These are phyloP conservation scores for Eupithecia exiguata DNA, from an alignment of 2,888 invertebrate species.

Conservation along the genomic window DNA sequence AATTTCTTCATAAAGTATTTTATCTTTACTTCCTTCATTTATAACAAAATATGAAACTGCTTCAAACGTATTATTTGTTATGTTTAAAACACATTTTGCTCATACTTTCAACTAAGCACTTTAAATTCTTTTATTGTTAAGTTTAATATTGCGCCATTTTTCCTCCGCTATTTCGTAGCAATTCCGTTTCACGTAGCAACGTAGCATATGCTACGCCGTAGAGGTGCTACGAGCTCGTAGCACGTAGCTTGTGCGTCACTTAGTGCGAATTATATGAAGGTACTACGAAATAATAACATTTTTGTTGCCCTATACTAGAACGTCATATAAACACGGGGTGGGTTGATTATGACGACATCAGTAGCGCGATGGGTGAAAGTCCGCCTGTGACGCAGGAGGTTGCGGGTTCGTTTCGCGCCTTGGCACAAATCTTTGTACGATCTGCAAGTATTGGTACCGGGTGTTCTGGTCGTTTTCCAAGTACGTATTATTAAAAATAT, in stretches of 20 bases:
- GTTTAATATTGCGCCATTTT: neutral
- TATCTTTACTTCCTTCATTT: neutral
- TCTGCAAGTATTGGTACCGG: neutral
- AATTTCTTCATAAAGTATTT: neutral
- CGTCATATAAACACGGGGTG: neutral
- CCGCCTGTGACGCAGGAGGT: neutral
- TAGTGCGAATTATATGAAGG: conserved; percentile 6
- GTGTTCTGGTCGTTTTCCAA: too few relatives aligned
- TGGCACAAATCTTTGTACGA: neutral
- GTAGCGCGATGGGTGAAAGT: neutral
- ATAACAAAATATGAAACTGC: neutral
- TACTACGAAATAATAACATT: neutral
- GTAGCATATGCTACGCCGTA: conserved; percentile 25
- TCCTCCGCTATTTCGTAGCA: conserved; percentile 2
- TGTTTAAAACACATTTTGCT: neutral
- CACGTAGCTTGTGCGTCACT: conserved; percentile 18
- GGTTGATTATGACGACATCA: neutral
- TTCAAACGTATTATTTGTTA: neutral
- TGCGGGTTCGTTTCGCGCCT: neutral
- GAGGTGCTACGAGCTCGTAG: conserved; percentile 28
- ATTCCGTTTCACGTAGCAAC: conserved; percentile 15
- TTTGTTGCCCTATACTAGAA: neutral
- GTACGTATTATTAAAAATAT: too few relatives aligned
- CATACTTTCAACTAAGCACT: neutral
- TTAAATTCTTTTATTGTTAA: neutral